Base-by-base conservation (phyloP, 1,140 invertebrate genomes). In the Drosophila tropicalis region DNA sequence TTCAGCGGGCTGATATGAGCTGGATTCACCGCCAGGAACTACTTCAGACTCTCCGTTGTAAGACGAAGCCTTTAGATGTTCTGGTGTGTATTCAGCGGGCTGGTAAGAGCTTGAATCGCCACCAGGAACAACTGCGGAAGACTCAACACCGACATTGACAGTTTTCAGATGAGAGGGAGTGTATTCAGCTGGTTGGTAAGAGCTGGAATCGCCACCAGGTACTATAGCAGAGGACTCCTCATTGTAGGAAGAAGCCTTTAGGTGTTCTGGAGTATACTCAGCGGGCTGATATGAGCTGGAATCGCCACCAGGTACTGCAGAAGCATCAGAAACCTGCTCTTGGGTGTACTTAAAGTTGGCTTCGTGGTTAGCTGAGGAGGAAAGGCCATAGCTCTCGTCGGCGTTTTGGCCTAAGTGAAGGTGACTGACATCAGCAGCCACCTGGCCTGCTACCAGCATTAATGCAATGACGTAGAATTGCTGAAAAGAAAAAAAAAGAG, bases 381-480 rank as follows among this genome's bases (percentile, higher is more conserved):
- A 60, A 25, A 65, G 34, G 19, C 67, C 66, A 62, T 87, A 89
- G 62, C 56, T 81, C 9, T 77, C 81, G 22, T 82, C 83, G 6
- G 56, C 60, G 41, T 55, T 41, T 7, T 76, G 67, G 25, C 70
- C 74, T 19, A 70, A 36, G 10, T 66, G 67, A 5, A 91, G 72
- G 44, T 91, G 90, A 56, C 79, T 91, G 29, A 91, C 90, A 70
- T 91, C 90, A 22, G 84, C 89, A 25, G 72, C 58, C 12, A 64
- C 90, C 2, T 72, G 19, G 57, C 84, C 71, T 17, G 81, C 6
- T 5, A 91, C 32, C 9, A 91, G 34, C 9, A 80, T 73, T 63
- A 91, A 63, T 2, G 82, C 55, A 58, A 83, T 76, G 67, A 91
- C 44, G 58, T 67, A 79, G 40, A 83, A 57, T 22, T 91, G 72